phyloP scores from a whole-genome alignment of 1,140 invertebrate species.

The Orussus abietinus region DNA sequence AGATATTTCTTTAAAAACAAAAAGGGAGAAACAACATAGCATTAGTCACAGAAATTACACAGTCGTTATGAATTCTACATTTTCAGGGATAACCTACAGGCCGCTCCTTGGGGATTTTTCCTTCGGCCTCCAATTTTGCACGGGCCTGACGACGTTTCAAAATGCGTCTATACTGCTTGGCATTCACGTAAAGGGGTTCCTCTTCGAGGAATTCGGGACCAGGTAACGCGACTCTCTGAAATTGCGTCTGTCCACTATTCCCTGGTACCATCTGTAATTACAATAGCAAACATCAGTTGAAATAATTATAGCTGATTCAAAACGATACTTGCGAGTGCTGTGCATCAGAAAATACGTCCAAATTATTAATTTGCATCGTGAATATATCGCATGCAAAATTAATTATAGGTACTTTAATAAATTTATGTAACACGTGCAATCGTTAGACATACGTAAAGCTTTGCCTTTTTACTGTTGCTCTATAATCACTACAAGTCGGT shows the following conservation, averaged over 20 bases:
- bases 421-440: neutral
- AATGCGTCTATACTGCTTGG: constrained; percentile 95
- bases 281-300: no score
- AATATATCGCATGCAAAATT: no score
- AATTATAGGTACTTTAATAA: no score
- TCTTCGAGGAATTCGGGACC: constrained; percentile 78
- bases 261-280: constrained; percentile 61
- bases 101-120: constrained; percentile 94
- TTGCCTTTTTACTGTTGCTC: constrained; percentile 34
- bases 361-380: no score
- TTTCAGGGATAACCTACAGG: constrained; percentile 62
- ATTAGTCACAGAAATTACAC: neutral
- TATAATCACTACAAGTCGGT: constrained; percentile 44
- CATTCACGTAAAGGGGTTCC: constrained; percentile 96
- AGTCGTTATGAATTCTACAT: neutral
- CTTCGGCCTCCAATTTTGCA: constrained; percentile 86
- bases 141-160: constrained; percentile 84
- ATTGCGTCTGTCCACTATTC: constrained; percentile 55
- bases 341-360: no score
- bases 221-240: constrained; percentile 64
- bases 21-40: no score
- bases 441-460: constrained; percentile 1
- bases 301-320: no score
- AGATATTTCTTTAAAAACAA: constrained; percentile 92
- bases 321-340: no score